Conservation (phyloP, 2,888 invertebrate genomes). For the Macrophya annulata region DNA sequence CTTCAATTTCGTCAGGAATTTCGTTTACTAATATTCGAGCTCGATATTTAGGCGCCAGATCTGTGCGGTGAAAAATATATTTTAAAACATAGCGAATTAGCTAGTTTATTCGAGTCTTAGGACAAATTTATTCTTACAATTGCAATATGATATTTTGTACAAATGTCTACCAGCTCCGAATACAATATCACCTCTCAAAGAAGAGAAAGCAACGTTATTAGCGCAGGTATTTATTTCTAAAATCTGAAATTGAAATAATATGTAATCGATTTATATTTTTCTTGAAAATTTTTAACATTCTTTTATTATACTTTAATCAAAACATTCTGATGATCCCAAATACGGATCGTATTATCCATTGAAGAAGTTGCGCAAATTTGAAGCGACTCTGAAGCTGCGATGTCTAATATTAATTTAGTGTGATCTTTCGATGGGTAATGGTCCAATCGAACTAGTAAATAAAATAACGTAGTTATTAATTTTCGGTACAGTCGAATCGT, state of each 20-base stretch:
- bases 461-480: slow-evolving; percentile 29
- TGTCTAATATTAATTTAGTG: slow-evolving; percentile 60
- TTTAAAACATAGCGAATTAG: background rate
- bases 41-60: slow-evolving; percentile 68
- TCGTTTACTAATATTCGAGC: slow-evolving; percentile 62
- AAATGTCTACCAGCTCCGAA: slow-evolving; percentile 68
- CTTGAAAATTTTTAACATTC: background rate
- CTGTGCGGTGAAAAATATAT: slow-evolving; percentile 57
- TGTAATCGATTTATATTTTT: background rate
- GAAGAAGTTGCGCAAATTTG: slow-evolving; percentile 68
- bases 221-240: slow-evolving; percentile 65
- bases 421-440: slow-evolving; percentile 67
- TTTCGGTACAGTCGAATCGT: background rate
- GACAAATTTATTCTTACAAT: slow-evolving; percentile 62
- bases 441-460: slow-evolving; percentile 62
- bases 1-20: slow-evolving; percentile 62
- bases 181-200: slow-evolving; percentile 66
- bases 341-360: slow-evolving; percentile 66
- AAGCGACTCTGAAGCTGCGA: slow-evolving; percentile 64
- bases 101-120: background rate
- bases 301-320: slow-evolving; percentile 62
- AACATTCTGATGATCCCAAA: slow-evolving; percentile 68
- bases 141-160: slow-evolving; percentile 66
- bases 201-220: slow-evolving; percentile 64
- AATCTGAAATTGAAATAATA: slow-evolving; percentile 58